These are phyloP conservation scores for Pagetopsis macropterus DNA, from an alignment of 2,797 vertebrate genomes.

Conservation along the genomic window DNA sequence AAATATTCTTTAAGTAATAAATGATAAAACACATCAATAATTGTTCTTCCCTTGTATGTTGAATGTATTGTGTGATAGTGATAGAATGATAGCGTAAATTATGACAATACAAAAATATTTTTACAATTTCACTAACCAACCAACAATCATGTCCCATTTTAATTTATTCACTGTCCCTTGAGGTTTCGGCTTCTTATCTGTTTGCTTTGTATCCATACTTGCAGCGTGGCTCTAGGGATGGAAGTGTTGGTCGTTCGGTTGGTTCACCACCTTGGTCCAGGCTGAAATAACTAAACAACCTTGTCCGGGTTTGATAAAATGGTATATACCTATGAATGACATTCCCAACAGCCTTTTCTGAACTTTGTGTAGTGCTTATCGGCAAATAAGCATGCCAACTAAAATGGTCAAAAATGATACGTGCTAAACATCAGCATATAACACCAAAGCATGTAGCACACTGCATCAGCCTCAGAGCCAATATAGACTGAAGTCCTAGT, in stretches of 20 bases:
- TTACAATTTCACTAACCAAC: background rate
- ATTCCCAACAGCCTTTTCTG: background rate
- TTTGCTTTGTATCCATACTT: background rate
- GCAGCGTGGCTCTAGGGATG: background rate
- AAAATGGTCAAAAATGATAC: background rate
- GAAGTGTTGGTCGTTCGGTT: background rate
- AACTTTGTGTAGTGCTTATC: background rate
- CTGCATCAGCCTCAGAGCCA: too few relatives aligned
- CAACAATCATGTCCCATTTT: background rate
- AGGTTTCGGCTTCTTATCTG: background rate
- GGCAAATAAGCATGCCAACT: background rate
- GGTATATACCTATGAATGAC: background rate
- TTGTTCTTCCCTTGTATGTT: background rate
- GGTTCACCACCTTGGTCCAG: too few relatives aligned
- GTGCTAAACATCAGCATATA: background rate
- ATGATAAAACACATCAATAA: slow-evolving; percentile 18
- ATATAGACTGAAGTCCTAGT: background rate
- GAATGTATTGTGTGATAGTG: background rate
- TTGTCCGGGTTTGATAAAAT: too few relatives aligned
- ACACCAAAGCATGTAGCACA: background rate
- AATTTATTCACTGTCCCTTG: background rate
- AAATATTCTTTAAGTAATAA: slow-evolving; percentile 57
- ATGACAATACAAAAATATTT: background rate
- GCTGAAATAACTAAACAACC: background rate
- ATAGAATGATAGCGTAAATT: background rate